These are phyloP conservation scores for Drosophila neocordata DNA, from an alignment of 1,140 invertebrate genomes.

Conservation along the genomic window DNA sequence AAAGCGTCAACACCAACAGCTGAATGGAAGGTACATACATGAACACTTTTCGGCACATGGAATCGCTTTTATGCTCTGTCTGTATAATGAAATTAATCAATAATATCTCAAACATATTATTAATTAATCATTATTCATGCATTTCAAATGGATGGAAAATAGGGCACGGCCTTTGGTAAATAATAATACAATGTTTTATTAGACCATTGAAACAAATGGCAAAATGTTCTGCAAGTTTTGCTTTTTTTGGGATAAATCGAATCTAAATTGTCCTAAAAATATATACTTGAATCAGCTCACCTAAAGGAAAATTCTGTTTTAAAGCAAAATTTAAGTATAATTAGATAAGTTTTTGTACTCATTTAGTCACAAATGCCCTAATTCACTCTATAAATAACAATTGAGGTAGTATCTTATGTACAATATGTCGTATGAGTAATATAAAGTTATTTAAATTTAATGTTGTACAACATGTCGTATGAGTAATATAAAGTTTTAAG, in stretches of 20 bases:
- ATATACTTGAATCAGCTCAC: no score
- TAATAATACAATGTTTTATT: no score
- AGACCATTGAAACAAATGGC: no score
- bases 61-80: not conserved
- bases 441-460: not conserved
- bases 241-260: no score
- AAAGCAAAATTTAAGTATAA: no score
- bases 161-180: no score
- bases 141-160: constrained; percentile 3
- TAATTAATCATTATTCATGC: constrained; percentile 1
- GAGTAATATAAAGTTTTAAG: not conserved
- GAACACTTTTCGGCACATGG: not conserved
- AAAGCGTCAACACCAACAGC: constrained; percentile 30
- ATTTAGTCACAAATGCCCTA: no score
- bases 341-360: no score
- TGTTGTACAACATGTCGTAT: not conserved
- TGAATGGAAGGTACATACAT: not conserved
- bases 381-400: not conserved
- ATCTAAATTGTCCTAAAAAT: no score
- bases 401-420: not conserved
- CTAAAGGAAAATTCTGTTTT: no score
- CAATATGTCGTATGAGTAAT: not conserved
- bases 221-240: no score
- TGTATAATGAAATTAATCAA: constrained; percentile 8
- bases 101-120: not conserved